phyloP scores from a whole-genome alignment of 2,888 invertebrate genomes.

The Drosophila multiciliata region DNA sequence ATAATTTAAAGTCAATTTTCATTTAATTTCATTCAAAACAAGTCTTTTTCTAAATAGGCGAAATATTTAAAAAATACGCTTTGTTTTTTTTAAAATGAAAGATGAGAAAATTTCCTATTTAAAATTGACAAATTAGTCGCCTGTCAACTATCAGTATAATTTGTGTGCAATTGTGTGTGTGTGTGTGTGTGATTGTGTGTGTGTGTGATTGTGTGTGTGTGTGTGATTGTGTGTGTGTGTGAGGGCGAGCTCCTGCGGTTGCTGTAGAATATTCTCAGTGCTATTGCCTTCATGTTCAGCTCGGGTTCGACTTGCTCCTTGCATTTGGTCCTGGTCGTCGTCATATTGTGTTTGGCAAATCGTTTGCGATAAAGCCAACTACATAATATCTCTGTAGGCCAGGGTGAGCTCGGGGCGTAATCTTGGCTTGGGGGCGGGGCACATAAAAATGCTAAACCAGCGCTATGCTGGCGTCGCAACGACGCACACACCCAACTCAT shows the following conservation, averaged over 20 bases:
- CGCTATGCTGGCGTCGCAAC: conserved; percentile 67
- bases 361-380: conserved; percentile 80
- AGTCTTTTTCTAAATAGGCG: neutral
- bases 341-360: conserved; percentile 80
- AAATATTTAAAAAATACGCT: neutral
- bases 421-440: conserved; percentile 21
- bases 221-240: conserved; percentile 12
- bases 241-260: conserved; percentile 50
- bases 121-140: conserved; percentile 58
- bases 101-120: neutral
- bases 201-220: conserved; percentile 12
- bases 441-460: conserved; percentile 78
- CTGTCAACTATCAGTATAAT: conserved; percentile 42
- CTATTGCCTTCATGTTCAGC: conserved; percentile 38
- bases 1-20: neutral
- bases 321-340: conserved; percentile 48
- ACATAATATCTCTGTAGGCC: conserved; percentile 75
- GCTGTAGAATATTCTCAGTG: conserved; percentile 51
- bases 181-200: conserved; percentile 10
- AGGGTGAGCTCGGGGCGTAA: conserved; percentile 24
- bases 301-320: conserved; percentile 17
- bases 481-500: conserved; percentile 53
- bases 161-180: conserved; percentile 8
- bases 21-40: neutral
- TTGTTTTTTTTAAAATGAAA: neutral